Evolutionary conservation across 1,140 invertebrate genomes (phyloP).

Genomic region (Augochlora pura): DNA sequence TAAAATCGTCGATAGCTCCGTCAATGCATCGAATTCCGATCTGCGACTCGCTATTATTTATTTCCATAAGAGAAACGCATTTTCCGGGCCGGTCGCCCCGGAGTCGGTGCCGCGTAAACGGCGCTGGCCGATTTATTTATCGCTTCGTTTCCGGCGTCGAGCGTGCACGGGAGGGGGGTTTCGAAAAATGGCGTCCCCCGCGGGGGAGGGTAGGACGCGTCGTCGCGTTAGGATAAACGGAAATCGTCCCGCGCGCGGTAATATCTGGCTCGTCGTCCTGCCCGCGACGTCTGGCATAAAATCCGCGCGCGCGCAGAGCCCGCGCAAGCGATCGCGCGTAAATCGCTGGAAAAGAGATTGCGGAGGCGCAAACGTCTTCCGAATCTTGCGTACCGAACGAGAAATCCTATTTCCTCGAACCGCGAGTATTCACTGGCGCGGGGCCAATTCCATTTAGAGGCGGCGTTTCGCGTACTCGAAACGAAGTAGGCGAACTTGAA

Average conservation of each 20-base stretch:
- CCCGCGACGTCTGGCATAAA: not conserved
- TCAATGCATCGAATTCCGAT: too few species aligned
- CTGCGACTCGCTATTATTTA: too few species aligned
- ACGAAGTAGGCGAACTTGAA: not conserved
- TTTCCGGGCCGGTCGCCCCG: too few species aligned
- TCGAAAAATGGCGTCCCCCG: not conserved
- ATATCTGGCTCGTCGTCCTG: not conserved
- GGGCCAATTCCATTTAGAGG: conserved; percentile 63
- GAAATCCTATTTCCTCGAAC: conserved; percentile 53
- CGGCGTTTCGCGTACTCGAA: conserved; percentile 50
- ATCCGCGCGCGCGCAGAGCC: conserved; percentile 21
- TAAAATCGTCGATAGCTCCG: too few species aligned
- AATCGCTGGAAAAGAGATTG: conserved; percentile 24
- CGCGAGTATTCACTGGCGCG: conserved; percentile 59
- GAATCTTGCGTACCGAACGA: conserved; percentile 52
- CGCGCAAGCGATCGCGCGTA: conserved; percentile 44
- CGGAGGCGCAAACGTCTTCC: conserved; percentile 40
- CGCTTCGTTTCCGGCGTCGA: too few species aligned
- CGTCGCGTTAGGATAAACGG: not conserved
- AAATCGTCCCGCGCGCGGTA: not conserved
- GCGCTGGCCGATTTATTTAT: too few species aligned
- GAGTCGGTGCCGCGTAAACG: too few species aligned
- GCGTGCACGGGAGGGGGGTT: not conserved
- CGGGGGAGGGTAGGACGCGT: not conserved
- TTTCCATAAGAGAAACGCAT: too few species aligned